Evolutionary conservation across 1,140 invertebrate genomes (phyloP).

Genomic region (Araneus ventricosus): DNA sequence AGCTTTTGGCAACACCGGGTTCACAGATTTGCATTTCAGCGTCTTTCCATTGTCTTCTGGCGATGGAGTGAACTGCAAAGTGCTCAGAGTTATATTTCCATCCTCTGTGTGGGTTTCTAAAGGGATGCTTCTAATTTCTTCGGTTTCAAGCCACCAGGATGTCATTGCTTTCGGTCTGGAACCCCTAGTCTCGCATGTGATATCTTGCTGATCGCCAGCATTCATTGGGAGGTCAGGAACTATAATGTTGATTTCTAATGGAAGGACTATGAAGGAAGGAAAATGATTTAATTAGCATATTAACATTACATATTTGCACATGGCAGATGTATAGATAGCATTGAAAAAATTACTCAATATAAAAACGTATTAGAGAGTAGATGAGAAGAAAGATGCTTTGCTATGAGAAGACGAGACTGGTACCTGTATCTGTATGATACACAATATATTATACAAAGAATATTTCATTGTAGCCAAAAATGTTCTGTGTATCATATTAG

Average conservation of each 20-base stretch:
- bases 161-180: constrained; percentile 90
- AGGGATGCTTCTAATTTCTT: constrained; percentile 80
- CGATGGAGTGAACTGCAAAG: constrained; percentile 75
- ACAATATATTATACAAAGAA: too few species aligned
- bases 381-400: too few species aligned
- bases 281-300: neutral
- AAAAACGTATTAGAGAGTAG: too few species aligned
- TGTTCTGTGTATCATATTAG: too few species aligned
- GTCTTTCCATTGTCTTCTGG: constrained; percentile 73
- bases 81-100: constrained; percentile 74
- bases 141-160: constrained; percentile 90
- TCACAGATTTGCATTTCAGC: constrained; percentile 76
- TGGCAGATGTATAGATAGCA: too few species aligned
- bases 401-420: too few species aligned
- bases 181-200: constrained; percentile 90
- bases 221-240: constrained; percentile 88
- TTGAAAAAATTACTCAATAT: too few species aligned
- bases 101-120: constrained; percentile 65
- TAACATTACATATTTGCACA: neutral
- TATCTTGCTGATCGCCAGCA: constrained; percentile 88
- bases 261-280: neutral
- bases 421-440: too few species aligned
- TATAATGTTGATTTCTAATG: constrained; percentile 2
- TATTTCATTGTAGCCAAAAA: too few species aligned
- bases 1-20: constrained; percentile 80